Conservation (phyloP, 2,888 invertebrate genomes). For the Ischnura elegans region DNA sequence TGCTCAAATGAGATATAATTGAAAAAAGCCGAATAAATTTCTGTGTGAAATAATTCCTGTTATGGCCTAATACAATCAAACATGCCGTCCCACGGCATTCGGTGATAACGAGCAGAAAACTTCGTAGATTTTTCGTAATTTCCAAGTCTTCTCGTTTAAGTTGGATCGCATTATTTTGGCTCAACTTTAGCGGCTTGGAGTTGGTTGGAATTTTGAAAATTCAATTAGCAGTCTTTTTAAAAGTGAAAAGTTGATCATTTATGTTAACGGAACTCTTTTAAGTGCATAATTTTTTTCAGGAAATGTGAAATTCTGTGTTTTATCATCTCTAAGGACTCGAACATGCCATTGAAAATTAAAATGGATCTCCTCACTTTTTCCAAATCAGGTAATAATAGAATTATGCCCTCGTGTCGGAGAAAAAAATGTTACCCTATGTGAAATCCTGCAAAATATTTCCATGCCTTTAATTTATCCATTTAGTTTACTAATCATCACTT, state of each 20-base stretch:
- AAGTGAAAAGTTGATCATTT: not conserved
- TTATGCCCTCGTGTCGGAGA: no score
- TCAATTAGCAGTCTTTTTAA: not conserved
- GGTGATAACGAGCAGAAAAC: slow-evolving; percentile 11
- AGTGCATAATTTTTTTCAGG: not conserved
- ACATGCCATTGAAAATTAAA: not conserved
- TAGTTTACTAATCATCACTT: no score
- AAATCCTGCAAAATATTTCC: no score
- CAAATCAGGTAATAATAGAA: not conserved
- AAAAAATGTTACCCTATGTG: no score
- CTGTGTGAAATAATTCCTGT: not conserved
- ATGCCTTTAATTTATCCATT: no score
- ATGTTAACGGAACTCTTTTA: not conserved
- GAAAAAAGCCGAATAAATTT: not conserved
- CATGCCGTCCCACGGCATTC: slow-evolving; percentile 20
- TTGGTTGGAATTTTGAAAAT: not conserved
- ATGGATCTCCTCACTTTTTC: not conserved
- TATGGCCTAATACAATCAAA: not conserved
- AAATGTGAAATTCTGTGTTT: not conserved
- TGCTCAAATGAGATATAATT: not conserved
- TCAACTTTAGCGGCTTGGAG: not conserved
- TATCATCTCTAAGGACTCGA: not conserved
- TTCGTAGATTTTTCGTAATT: not conserved
- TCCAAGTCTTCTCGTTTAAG: not conserved
- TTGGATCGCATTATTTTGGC: not conserved